Conservation (phyloP, 2,113 vertebrate genomes). For the Campylomormyrus tamandua region DNA sequence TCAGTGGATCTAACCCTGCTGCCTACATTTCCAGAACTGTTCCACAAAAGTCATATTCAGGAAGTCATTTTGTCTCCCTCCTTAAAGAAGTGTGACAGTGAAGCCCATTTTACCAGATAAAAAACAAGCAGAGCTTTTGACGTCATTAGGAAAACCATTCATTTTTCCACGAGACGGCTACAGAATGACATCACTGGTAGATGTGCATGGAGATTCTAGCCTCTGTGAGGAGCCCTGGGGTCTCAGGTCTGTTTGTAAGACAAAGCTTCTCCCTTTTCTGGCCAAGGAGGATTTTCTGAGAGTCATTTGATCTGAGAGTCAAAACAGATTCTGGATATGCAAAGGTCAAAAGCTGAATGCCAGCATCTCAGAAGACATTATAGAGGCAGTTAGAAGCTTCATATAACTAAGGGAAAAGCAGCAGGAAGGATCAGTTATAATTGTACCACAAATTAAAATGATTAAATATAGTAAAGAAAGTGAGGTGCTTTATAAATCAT, state of each 20-base stretch:
- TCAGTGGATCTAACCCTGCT: neutral
- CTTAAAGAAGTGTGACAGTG: neutral
- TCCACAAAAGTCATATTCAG: neutral
- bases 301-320: no score
- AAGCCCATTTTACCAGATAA: neutral
- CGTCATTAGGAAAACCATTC: neutral
- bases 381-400: neutral
- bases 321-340: neutral
- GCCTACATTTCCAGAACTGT: neutral
- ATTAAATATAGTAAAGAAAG: neutral
- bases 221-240: neutral
- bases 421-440: neutral
- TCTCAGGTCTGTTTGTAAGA: neutral
- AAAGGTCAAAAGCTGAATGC: neutral
- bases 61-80: neutral
- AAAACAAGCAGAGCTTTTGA: neutral
- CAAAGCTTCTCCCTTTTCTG: neutral
- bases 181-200: neutral
- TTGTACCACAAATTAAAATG: neutral
- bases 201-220: neutral
- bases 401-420: neutral
- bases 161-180: neutral
- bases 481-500: neutral
- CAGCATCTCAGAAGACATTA: neutral
- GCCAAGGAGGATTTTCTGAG: neutral